phyloP scores from a whole-genome alignment of 2,113 vertebrate genomes.

The Phrynosoma blainvillii region DNA sequence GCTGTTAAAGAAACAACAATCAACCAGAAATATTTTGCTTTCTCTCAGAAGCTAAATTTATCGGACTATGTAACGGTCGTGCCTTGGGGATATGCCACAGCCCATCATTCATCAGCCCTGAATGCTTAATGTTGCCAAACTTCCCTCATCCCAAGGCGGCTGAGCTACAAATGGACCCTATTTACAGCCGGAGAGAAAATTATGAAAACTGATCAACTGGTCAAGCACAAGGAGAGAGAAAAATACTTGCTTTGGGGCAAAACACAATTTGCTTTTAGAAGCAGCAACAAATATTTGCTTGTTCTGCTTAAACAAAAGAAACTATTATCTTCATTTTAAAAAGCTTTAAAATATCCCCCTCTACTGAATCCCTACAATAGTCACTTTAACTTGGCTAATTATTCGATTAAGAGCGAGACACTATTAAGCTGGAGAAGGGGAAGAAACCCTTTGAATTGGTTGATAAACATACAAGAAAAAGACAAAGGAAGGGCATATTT shows the following conservation, averaged over 20 bases:
- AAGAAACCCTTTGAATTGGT: neutral
- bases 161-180: neutral
- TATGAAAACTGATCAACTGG: neutral
- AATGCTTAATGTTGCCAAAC: neutral
- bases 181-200: neutral
- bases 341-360: neutral
- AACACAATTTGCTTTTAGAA: neutral
- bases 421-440: neutral
- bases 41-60: neutral
- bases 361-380: neutral
- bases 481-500: neutral
- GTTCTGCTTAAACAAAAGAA: constrained; percentile 1
- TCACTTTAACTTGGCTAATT: constrained; percentile 22
- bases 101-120: neutral
- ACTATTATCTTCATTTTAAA: constrained; percentile 8
- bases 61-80: neutral
- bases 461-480: neutral
- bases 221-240: neutral
- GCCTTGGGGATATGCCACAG: neutral
- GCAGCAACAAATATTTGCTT: constrained; percentile 1
- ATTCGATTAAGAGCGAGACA: constrained; percentile 6
- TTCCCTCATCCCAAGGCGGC: neutral
- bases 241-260: neutral
- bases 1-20: too few species aligned
- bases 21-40: neutral